Conservation (phyloP, 2,797 vertebrate species). For the Chloroceryle inda region DNA sequence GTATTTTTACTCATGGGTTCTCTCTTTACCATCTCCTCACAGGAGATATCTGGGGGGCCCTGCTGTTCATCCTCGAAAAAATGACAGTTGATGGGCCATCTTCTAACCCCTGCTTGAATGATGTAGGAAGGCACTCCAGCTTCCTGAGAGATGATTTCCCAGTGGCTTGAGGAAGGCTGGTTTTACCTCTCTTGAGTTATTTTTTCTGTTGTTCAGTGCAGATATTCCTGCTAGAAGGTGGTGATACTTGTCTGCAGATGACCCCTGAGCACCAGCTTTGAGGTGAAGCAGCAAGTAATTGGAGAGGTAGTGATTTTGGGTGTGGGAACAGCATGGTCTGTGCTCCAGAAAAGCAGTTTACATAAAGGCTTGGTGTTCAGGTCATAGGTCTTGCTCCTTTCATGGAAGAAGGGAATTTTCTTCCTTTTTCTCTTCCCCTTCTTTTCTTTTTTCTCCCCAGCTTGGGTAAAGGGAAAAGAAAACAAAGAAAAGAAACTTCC, state of each 20-base stretch:
- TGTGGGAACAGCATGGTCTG: not conserved
- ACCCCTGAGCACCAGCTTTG: not conserved
- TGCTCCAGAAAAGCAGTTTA: not conserved
- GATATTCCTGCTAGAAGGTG: not conserved
- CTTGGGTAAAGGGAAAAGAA: not conserved
- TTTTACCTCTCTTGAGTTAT: not conserved
- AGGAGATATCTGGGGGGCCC: fast-evolving
- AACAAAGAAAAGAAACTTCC: not conserved
- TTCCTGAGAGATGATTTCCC: not conserved
- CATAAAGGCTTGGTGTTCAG: not conserved
- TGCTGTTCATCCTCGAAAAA: not conserved
- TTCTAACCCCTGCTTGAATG: not conserved
- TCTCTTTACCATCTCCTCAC: not conserved
- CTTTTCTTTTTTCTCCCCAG: not conserved
- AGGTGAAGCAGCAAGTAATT: not conserved
- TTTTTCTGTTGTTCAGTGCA: not conserved
- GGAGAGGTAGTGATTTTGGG: not conserved
- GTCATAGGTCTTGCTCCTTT: not conserved
- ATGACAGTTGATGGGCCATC: fast-evolving
- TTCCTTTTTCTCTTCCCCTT: too few relatives aligned
- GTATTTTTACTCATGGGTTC: not conserved
- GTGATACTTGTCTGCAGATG: fast-evolving
- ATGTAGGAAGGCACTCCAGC: not conserved
- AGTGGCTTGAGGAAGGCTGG: not conserved
- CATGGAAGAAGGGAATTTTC: not conserved